Percentiles rank a stretch among this genome's conserved stretches.
Evolutionary conservation across 2,113 vertebrate species (phyloP).

Genomic region (Chaetops frenatus): DNA sequence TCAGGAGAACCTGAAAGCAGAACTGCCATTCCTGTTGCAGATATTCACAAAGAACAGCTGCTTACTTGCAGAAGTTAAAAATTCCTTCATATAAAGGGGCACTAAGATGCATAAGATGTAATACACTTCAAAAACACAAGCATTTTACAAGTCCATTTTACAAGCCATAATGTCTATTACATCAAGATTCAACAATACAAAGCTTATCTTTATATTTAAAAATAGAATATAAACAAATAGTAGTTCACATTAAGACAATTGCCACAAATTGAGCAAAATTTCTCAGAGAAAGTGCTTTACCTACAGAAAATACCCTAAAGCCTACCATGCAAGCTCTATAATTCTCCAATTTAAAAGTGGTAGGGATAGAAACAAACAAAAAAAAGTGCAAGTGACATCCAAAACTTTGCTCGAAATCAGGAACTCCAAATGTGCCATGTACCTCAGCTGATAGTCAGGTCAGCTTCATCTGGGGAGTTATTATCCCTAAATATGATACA

Average conservation of each 20-base stretch:
- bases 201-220: conserved; percentile 31
- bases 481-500: not conserved
- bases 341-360: not conserved
- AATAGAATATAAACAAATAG: conserved; percentile 40
- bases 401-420: not conserved
- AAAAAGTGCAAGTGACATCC: not conserved
- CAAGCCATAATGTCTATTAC: not conserved
- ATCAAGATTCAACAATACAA: conserved; percentile 27
- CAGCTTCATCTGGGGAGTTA: not conserved
- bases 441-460: not conserved
- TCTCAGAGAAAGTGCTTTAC: conserved; percentile 9
- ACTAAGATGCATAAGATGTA: not conserved
- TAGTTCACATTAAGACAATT: conserved; percentile 14
- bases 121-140: not conserved
- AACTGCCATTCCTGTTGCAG: not conserved
- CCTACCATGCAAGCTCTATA: not conserved
- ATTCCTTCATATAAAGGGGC: not conserved
- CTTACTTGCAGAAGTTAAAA: not conserved
- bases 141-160: conserved; percentile 22
- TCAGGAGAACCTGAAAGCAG: not conserved
- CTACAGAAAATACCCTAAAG: not conserved
- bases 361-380: not conserved
- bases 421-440: not conserved
- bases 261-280: conserved; percentile 10
- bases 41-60: not conserved